Percentiles rank a stretch among this genome's conserved stretches.
These are phyloP conservation scores for Crotalus adamanteus DNA, from an alignment of 2,797 vertebrate genomes.

Conservation along the genomic window DNA sequence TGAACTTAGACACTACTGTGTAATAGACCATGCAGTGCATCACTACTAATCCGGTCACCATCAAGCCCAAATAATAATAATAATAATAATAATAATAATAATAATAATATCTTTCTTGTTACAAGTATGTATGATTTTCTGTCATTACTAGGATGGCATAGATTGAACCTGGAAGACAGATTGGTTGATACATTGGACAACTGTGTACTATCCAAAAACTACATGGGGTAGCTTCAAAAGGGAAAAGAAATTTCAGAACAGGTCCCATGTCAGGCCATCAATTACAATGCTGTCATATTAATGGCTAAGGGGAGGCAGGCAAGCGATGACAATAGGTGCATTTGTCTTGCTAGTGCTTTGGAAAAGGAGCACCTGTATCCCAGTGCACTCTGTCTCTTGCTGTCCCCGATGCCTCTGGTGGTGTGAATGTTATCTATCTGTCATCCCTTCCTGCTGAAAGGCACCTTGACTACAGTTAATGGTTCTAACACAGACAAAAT, in stretches of 20 bases:
- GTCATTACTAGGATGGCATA: slow-evolving; percentile 42
- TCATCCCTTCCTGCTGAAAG: slow-evolving; percentile 77
- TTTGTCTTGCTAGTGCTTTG: slow-evolving; percentile 70
- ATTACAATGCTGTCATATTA: slow-evolving; percentile 72
- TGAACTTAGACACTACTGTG: slow-evolving; percentile 53
- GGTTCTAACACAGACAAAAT: slow-evolving; percentile 56
- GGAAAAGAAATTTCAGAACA: slow-evolving; percentile 65
- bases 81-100: slow-evolving; percentile 15
- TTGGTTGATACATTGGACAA: slow-evolving; percentile 50
- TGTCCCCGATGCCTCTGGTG: slow-evolving; percentile 63
- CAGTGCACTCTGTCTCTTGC: slow-evolving; percentile 68
- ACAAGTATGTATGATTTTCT: slow-evolving; percentile 58
- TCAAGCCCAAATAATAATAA: slow-evolving; percentile 48
- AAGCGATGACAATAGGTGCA: slow-evolving; percentile 69
- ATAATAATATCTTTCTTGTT: slow-evolving; percentile 47
- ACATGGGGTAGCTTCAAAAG: slow-evolving; percentile 62
- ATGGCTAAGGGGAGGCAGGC: slow-evolving; percentile 69
- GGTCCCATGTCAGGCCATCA: slow-evolving; percentile 72
- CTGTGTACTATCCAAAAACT: slow-evolving; percentile 55
- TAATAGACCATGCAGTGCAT: slow-evolving; percentile 51
- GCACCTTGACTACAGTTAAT: slow-evolving; percentile 75
- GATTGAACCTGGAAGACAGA: slow-evolving; percentile 57
- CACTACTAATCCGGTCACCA: slow-evolving; percentile 55
- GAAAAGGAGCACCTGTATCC: slow-evolving; percentile 69
- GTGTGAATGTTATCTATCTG: slow-evolving; percentile 58